Percentiles rank a stretch among this genome's conserved stretches.
phyloP scores from a whole-genome alignment of 1,140 invertebrate species.

The Euschistus heros region DNA sequence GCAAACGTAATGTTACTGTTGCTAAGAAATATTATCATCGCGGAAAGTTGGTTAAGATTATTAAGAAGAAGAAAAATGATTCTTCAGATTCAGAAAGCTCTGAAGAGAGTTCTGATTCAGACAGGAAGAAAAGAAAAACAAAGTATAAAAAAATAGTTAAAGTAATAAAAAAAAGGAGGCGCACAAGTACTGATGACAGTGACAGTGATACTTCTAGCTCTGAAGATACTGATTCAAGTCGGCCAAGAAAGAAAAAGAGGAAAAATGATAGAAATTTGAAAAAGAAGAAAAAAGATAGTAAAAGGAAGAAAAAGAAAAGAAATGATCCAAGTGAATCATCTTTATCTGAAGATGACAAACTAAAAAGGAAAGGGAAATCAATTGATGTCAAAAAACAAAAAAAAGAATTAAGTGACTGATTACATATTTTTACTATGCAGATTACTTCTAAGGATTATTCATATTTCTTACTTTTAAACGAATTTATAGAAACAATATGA shows the following conservation, averaged over 20 bases:
- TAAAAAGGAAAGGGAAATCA: not conserved
- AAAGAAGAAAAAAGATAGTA: conserved; percentile 23
- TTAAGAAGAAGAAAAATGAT: conserved; percentile 27
- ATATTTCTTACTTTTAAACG: not conserved
- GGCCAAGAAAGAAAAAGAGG: conserved; percentile 14
- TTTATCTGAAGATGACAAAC: not conserved
- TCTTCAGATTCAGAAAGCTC: conserved; percentile 25
- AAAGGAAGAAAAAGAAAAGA: conserved; percentile 22
- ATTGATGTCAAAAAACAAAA: not conserved
- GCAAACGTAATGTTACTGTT: conserved; percentile 23
- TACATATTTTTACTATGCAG: conserved; percentile 1
- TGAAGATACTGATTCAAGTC: conserved; percentile 25
- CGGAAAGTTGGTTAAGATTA: conserved; percentile 30
- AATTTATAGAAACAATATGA: not conserved
- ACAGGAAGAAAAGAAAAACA: conserved; percentile 21
- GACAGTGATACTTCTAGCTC: conserved; percentile 24
- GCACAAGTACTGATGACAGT: conserved; percentile 20
- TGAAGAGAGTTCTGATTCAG: conserved; percentile 23
- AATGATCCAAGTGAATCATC: conserved; percentile 8
- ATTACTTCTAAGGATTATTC: not conserved
- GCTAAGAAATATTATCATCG: conserved; percentile 29
- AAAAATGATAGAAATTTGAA: conserved; percentile 22
- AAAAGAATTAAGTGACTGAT: conserved; percentile 11
- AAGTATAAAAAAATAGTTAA: conserved; percentile 28
- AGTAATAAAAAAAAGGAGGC: conserved; percentile 23